These are phyloP conservation scores for Mus spretus DNA, from an alignment of 2,797 vertebrate genomes.

Conservation along the genomic window DNA sequence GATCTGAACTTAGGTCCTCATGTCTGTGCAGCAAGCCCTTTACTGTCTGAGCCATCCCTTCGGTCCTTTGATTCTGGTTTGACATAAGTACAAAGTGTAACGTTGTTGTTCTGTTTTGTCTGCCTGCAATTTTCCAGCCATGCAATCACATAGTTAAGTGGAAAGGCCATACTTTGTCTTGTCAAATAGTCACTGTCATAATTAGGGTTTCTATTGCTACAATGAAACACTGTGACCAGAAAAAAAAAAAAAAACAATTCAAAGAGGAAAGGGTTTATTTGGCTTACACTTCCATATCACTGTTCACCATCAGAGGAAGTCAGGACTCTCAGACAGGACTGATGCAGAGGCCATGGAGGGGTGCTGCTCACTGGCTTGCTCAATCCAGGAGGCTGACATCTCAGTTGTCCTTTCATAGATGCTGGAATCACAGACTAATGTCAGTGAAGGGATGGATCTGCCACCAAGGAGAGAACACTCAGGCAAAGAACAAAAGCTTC, in stretches of 20 bases:
- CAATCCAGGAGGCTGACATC: too few relatives aligned
- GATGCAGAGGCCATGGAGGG: neutral
- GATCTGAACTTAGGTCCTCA: neutral
- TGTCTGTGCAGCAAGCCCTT: neutral
- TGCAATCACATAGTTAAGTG: neutral
- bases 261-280: neutral
- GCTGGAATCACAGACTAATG: neutral
- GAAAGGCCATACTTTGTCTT: neutral
- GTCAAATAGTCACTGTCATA: neutral
- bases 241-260: neutral
- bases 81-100: neutral
- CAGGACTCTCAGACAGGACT: neutral
- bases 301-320: neutral
- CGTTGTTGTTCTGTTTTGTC: neutral
- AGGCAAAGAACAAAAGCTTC: neutral
- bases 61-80: neutral
- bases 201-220: neutral
- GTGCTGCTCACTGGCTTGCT: neutral
- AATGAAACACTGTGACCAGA: neutral
- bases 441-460: neutral
- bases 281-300: neutral
- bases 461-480: neutral
- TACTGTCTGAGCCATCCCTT: too few relatives aligned
- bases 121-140: neutral
- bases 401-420: neutral